phyloP scores from a whole-genome alignment of 2,113 vertebrate species.

The Chunga burmeisteri region DNA sequence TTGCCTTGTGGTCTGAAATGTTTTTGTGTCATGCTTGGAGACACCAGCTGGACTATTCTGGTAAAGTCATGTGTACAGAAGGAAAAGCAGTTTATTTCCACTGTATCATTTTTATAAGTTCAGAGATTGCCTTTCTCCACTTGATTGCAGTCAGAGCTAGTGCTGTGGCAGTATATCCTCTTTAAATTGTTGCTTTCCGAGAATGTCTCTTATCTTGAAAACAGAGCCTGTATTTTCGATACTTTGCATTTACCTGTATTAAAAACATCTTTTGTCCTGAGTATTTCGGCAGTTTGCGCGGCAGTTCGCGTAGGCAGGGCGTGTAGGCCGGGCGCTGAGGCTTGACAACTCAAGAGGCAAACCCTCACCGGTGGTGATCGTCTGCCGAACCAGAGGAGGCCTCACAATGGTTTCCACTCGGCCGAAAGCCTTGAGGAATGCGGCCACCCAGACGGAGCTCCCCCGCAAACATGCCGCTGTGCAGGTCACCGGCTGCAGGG shows the following conservation, averaged over 20 bases:
- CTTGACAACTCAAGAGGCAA: too few species aligned
- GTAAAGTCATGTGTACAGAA: rapidly evolving
- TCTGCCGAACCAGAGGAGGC: too few species aligned
- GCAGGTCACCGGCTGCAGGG: too few species aligned
- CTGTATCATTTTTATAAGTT: rapidly evolving
- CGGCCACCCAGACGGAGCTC: too few species aligned
- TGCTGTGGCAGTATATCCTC: too few species aligned
- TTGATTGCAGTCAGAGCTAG: background rate
- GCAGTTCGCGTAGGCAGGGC: too few species aligned
- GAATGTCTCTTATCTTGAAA: background rate
- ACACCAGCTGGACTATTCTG: background rate
- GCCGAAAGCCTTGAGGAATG: too few species aligned
- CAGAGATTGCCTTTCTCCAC: background rate
- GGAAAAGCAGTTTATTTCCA: background rate
- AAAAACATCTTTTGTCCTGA: background rate
- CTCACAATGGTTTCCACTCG: too few species aligned
- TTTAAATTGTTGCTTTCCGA: background rate
- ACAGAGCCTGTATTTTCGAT: background rate
- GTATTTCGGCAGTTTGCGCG: too few species aligned
- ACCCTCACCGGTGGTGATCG: too few species aligned
- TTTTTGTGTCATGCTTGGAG: background rate
- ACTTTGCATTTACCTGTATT: background rate
- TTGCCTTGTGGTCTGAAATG: background rate
- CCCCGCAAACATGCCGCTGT: too few species aligned
- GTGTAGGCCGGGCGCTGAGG: too few species aligned